Percentiles rank a stretch among this genome's conserved stretches.
phyloP scores from a whole-genome alignment of 2,888 invertebrate genomes.

The Coenonympha arcania region DNA sequence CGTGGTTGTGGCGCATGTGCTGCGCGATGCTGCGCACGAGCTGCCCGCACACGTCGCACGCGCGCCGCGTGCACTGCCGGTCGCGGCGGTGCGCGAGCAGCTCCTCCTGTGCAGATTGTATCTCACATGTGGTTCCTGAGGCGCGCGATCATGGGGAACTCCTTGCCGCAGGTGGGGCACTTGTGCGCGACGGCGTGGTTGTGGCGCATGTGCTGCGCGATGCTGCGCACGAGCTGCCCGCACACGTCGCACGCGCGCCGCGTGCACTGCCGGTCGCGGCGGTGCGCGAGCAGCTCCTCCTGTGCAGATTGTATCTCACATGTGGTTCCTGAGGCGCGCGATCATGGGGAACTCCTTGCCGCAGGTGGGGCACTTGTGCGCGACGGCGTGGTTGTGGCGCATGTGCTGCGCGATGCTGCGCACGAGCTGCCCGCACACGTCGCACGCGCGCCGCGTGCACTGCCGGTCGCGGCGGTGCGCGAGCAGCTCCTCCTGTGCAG shows the following conservation, averaged over 20 bases:
- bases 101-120: constrained; percentile 42
- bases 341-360: constrained; percentile 64
- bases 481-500: constrained; percentile 49
- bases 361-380: constrained; percentile 61
- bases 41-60: constrained; percentile 66
- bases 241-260: constrained; percentile 65
- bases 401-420: constrained; percentile 62
- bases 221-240: constrained; percentile 61
- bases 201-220: constrained; percentile 62
- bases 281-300: constrained; percentile 52
- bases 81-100: constrained; percentile 55
- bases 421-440: constrained; percentile 63
- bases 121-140: constrained; percentile 65
- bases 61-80: constrained; percentile 61
- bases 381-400: constrained; percentile 56
- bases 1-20: constrained; percentile 64
- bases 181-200: constrained; percentile 56
- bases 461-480: constrained; percentile 59
- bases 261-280: constrained; percentile 63
- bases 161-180: constrained; percentile 63
- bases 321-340: constrained; percentile 64
- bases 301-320: constrained; percentile 44
- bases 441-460: constrained; percentile 66
- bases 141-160: constrained; percentile 61
- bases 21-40: constrained; percentile 61